A percentile compares a stretch with the other conserved stretches of the same genome.
phyloP scores from a whole-genome alignment of 2,113 vertebrate genomes.

The Athene cunicularia region DNA sequence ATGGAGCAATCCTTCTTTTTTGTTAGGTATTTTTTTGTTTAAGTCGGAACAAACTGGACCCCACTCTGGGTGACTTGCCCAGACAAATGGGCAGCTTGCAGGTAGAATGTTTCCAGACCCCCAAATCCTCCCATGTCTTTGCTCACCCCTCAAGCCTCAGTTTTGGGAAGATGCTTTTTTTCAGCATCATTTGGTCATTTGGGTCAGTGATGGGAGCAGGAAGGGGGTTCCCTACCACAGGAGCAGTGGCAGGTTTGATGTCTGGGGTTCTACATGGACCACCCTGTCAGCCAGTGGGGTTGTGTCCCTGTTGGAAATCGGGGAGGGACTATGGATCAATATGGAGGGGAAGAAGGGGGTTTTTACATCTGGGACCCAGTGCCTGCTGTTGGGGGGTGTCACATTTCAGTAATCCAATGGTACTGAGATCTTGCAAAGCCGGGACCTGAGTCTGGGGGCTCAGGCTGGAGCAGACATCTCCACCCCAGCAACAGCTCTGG shows the following conservation, averaged over 20 bases:
- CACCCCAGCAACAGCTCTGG: not conserved
- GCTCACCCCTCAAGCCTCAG: not conserved
- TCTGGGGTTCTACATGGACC: not conserved
- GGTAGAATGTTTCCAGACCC: not conserved
- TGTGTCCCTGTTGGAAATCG: not conserved
- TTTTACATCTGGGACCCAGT: not conserved
- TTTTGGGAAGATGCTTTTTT: not conserved
- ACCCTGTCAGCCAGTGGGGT: not conserved
- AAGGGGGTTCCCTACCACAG: not conserved
- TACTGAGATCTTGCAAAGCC: rapidly evolving
- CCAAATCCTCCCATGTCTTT: not conserved
- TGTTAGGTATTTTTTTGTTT: not conserved
- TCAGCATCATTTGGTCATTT: not conserved
- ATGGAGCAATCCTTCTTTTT: not conserved
- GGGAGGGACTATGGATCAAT: not conserved
- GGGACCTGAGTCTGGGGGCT: not conserved
- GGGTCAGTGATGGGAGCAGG: not conserved
- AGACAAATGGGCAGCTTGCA: not conserved
- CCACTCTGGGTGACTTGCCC: too few species aligned
- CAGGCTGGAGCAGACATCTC: not conserved
- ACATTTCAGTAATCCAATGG: not conserved
- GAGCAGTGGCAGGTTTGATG: not conserved
- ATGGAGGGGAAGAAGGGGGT: not conserved
- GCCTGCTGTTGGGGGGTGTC: not conserved
- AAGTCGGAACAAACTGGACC: not conserved